Evolutionary conservation across 2,113 vertebrate species (phyloP).

Genomic region (Chascanopsetta lugubris): DNA sequence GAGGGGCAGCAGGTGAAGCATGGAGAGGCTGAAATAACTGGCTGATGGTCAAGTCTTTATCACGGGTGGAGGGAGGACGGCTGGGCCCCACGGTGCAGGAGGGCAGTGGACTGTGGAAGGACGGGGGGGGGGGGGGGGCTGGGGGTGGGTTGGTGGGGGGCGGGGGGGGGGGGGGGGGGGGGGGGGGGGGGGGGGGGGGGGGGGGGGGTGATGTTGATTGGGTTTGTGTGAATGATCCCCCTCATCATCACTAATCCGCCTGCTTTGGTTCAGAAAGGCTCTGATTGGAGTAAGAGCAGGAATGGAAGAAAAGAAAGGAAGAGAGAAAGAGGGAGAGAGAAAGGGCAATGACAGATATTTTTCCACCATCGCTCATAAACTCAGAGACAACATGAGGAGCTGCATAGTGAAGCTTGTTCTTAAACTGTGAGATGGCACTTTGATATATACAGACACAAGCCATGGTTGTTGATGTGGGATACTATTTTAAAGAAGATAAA

Average conservation of each 20-base stretch:
- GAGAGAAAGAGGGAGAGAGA: conserved; percentile 27
- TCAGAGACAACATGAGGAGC: conserved; percentile 29
- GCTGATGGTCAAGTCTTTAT: conserved; percentile 32
- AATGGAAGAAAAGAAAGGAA: conserved; percentile 61
- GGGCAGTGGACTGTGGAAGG: conserved; percentile 40
- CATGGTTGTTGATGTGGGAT: neutral
- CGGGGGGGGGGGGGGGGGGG: conserved; percentile 25
- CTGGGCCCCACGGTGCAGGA: conserved; percentile 26
- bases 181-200: conserved; percentile 27
- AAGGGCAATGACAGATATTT: conserved; percentile 59
- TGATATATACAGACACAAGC: conserved; percentile 12
- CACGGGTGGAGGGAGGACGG: conserved; percentile 27
- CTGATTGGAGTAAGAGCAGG: conserved; percentile 56
- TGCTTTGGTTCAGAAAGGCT: conserved; percentile 54
- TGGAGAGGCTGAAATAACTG: conserved; percentile 19
- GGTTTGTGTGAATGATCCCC: conserved; percentile 57
- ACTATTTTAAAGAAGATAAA: neutral
- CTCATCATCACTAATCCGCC: conserved; percentile 62
- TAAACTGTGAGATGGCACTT: conserved; percentile 28
- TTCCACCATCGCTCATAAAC: conserved; percentile 55
- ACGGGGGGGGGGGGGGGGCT: conserved; percentile 30
- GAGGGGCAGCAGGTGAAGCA: conserved; percentile 57
- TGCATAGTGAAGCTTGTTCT: conserved; percentile 40
- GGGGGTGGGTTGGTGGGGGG: no score
- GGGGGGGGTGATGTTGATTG: conserved; percentile 53